Conservation (phyloP, 2,797 vertebrate species). For the Alfaro cultratus region DNA sequence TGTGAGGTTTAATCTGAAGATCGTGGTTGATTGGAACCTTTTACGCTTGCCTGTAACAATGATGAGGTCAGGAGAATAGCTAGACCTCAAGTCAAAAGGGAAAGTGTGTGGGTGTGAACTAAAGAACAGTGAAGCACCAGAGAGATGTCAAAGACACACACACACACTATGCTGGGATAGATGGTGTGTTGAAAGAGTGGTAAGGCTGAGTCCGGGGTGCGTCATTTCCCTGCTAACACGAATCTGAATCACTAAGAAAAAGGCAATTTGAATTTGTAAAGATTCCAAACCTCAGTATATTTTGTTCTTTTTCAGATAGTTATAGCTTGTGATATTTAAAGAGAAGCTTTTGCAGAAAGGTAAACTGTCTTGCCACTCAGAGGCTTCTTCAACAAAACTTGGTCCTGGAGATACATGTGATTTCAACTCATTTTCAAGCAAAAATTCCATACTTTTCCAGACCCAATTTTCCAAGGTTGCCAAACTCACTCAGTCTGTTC, state of each 20-base stretch:
- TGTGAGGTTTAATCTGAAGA: conserved; percentile 78
- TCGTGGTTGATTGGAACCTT: conserved; percentile 71
- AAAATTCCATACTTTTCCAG: not conserved
- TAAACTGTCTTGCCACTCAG: conserved; percentile 58
- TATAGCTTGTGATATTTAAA: conserved; percentile 59
- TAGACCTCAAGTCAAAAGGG: conserved; percentile 37
- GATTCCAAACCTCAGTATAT: conserved; percentile 56
- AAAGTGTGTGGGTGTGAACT: conserved; percentile 49
- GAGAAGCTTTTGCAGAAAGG: conserved; percentile 35
- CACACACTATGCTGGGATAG: conserved; percentile 16
- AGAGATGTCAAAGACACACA: conserved; percentile 36
- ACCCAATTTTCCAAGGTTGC: not conserved
- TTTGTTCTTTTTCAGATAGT: conserved; percentile 74
- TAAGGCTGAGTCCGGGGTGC: conserved; percentile 35
- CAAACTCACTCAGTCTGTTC: not conserved
- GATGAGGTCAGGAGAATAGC: conserved; percentile 68
- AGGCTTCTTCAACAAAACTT: conserved; percentile 31
- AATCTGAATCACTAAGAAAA: conserved; percentile 76
- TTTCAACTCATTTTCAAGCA: not conserved
- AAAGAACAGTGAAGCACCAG: conserved; percentile 39
- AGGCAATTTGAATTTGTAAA: conserved; percentile 62
- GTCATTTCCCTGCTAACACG: conserved; percentile 54
- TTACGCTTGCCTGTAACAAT: conserved; percentile 57
- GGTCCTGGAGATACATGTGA: conserved; percentile 16
- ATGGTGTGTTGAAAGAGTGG: conserved; percentile 11